Evolutionary conservation across 2,113 vertebrate species (phyloP).

Genomic region (Hucho hucho): DNA sequence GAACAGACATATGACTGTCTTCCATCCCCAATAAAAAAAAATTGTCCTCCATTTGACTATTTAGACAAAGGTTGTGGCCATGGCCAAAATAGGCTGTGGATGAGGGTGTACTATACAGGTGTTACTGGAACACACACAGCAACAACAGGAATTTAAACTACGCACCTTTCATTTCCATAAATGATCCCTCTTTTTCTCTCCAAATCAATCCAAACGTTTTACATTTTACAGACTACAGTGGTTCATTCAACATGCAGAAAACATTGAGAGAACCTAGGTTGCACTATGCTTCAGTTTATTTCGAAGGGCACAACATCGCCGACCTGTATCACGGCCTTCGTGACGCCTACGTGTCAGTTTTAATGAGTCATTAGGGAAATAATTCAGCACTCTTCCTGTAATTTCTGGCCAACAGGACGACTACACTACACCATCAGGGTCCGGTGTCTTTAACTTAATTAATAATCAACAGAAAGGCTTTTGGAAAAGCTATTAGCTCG

Average conservation of each 20-base stretch:
- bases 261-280: not conserved
- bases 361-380: constrained; percentile 62
- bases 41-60: not conserved
- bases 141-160: not conserved
- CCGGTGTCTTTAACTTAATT: constrained; percentile 45
- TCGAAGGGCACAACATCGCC: constrained; percentile 27
- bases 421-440: constrained; percentile 14
- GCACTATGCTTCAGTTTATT: constrained; percentile 17
- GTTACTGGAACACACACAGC: not conserved
- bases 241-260: constrained; percentile 16
- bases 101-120: not conserved
- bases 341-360: constrained; percentile 48
- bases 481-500: constrained; percentile 31
- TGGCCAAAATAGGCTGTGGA: not conserved
- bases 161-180: not conserved
- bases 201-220: not conserved
- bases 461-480: constrained; percentile 52
- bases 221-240: not conserved
- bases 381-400: constrained; percentile 62
- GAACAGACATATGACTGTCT: not conserved
- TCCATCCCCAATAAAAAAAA: not conserved
- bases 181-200: not conserved
- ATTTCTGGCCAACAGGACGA: constrained; percentile 48
- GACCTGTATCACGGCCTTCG: constrained; percentile 7
- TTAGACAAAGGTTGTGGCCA: not conserved